A percentile compares a stretch with the other conserved stretches of the same genome.
phyloP scores from a whole-genome alignment of 53 echinoderm and acorn worm species.

The Zoroaster sp. region DNA sequence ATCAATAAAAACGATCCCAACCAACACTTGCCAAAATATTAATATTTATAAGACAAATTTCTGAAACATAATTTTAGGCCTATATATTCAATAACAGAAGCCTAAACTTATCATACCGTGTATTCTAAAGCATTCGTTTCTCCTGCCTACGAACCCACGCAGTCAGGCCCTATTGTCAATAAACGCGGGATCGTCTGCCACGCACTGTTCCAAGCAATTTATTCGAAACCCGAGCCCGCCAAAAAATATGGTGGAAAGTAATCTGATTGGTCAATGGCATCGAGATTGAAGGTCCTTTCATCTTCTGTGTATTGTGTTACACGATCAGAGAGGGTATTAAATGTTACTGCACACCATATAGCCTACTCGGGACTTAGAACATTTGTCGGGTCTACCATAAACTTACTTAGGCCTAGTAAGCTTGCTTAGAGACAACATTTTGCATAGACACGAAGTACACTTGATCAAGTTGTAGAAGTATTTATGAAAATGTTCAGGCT shows the following conservation, averaged over 20 bases:
- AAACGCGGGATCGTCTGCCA: constrained; percentile 3
- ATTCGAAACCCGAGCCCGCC: constrained; percentile 55
- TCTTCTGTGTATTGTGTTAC: not conserved
- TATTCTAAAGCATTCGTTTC: not conserved
- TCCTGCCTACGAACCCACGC: not conserved
- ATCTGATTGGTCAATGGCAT: constrained; percentile 51
- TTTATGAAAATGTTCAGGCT: too few relatives aligned
- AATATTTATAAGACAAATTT: not conserved
- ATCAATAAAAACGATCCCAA: not conserved
- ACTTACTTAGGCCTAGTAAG: not conserved
- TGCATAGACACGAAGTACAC: too few relatives aligned
- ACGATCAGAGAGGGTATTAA: constrained; percentile 43
- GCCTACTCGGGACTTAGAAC: not conserved
- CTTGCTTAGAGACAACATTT: not conserved
- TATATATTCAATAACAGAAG: not conserved
- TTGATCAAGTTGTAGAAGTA: too few relatives aligned
- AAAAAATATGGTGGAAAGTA: constrained; percentile 39
- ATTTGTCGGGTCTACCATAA: not conserved
- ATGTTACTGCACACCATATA: not conserved
- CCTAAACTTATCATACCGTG: not conserved
- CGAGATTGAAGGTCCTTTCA: not conserved
- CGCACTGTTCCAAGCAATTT: constrained; percentile 48
- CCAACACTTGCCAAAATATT: not conserved
- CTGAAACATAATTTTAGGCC: not conserved
- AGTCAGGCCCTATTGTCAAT: constrained; percentile 1